Evolutionary conservation across 2,797 vertebrate genomes (phyloP).

Genomic region (Acrossocheilus wenchowensis): DNA sequence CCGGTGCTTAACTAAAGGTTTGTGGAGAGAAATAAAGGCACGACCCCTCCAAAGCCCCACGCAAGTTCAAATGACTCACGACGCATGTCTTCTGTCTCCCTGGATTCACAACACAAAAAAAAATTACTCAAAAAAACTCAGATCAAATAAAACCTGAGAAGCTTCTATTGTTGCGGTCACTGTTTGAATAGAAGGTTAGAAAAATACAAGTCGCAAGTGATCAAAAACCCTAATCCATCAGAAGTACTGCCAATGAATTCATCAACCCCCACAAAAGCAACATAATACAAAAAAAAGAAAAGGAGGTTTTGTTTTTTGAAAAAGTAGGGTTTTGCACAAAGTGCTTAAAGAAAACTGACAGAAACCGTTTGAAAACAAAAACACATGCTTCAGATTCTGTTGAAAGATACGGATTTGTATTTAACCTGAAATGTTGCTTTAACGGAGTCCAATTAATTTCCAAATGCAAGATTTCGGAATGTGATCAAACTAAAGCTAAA

Average conservation of each 20-base stretch:
- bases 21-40: constrained; percentile 50
- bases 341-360: background rate
- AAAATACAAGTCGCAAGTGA: constrained; percentile 53
- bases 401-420: background rate
- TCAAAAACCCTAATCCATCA: constrained; percentile 22
- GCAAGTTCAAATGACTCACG: constrained; percentile 30
- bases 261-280: constrained; percentile 32
- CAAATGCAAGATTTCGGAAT: constrained; percentile 22
- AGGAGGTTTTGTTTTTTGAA: background rate
- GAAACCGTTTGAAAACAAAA: background rate
- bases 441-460: constrained; percentile 34
- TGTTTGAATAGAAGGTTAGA: constrained; percentile 48
- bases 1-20: constrained; percentile 49
- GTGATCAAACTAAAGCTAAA: constrained; percentile 53
- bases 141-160: constrained; percentile 46
- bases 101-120: constrained; percentile 35
- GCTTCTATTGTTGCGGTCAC: constrained; percentile 46
- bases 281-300: constrained; percentile 46
- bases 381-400: background rate
- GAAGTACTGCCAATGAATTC: constrained; percentile 28
- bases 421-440: background rate
- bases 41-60: constrained; percentile 15
- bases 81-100: constrained; percentile 44
- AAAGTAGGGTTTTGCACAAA: background rate
- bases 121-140: constrained; percentile 40